Evolutionary conservation across 2,888 invertebrate species (phyloP), one percentile per base, ranked within the genome.

Genomic region (Kuschelorhynchus macadamiae): DNA sequence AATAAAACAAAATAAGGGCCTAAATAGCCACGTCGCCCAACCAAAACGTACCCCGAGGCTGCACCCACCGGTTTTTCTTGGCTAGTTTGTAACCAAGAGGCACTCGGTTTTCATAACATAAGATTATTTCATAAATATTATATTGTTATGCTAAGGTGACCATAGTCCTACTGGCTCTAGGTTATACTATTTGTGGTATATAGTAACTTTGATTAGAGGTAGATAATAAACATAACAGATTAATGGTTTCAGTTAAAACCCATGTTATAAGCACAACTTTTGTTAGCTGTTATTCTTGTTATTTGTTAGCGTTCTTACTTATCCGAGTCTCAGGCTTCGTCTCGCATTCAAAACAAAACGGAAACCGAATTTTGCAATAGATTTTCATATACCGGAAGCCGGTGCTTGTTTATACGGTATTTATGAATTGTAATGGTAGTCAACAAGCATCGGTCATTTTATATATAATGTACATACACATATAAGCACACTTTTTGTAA

Each of bases 21-120:
- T 91, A 91, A 91, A 93, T 93, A 94, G 93, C 91, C 91, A 87
- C 87, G 85, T 86, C 85, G 88, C 90, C 90, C 88, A 88, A 87
- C 89, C 88, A 87, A 89, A 88, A 79, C 82, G 71, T 75, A 74
- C 74, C 79, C 77, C 74, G 74, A 77, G 77, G 74, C 77, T 75
- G 82, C 81, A 82, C 84, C 85, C 77, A 77, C 78, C 81, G 77
- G 76, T 77, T 80, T 81, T 14, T 82, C n/a, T 81, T 74, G 75
- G 76, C 72, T 82, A 70, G 71, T 73, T 80, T 81, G 74, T 66
- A 73, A 78, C 75, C 87, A 74, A 86, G 86, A 87, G 87, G 87
- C 84, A 82, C 82, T 80, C 82, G 83, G 82, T 81, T 78, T 77
- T 81, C 81, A 82, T 71, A 66, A 82, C 79, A 81, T 84, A 84